Percentiles rank a stretch among this genome's conserved stretches.
Evolutionary conservation across 2,113 vertebrate genomes (phyloP).

Genomic region (Halichoerus grypus): DNA sequence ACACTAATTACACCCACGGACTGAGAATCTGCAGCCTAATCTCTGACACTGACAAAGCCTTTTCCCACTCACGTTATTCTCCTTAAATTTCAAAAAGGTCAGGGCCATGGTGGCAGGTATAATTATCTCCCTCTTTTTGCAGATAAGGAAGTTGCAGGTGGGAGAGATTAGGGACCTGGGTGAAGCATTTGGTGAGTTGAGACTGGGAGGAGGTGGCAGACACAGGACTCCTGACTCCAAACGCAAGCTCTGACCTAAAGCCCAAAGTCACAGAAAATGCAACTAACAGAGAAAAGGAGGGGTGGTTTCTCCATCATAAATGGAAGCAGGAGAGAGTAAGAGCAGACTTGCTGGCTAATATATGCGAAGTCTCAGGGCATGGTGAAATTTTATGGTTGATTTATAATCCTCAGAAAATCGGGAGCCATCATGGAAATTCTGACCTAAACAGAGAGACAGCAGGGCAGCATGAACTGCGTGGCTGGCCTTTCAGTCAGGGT

Average conservation of each 20-base stretch:
- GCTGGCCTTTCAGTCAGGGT: background rate
- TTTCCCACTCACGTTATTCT: background rate
- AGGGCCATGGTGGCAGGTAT: background rate
- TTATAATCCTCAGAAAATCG: slow-evolving; percentile 47
- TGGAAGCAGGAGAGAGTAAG: background rate
- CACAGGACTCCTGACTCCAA: background rate
- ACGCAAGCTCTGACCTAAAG: background rate
- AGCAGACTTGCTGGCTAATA: background rate
- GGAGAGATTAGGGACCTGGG: background rate
- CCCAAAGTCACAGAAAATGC: background rate
- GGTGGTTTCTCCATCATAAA: background rate
- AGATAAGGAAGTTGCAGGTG: background rate
- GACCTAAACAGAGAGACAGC: background rate
- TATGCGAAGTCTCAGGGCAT: background rate
- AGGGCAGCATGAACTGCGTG: background rate
- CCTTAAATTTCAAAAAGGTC: background rate
- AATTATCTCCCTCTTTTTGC: background rate
- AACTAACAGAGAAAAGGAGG: background rate
- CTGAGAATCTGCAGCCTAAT: background rate
- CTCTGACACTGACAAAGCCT: background rate
- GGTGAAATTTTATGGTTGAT: slow-evolving; percentile 12
- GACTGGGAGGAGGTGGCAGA: too few relatives aligned
- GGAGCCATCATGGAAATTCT: slow-evolving; percentile 35
- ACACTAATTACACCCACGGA: slow-evolving; percentile 20
- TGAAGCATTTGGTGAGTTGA: background rate